Percentiles rank a stretch among this genome's conserved stretches.
Evolutionary conservation across 2,797 vertebrate species (phyloP).

Genomic region (Chromis chromis): DNA sequence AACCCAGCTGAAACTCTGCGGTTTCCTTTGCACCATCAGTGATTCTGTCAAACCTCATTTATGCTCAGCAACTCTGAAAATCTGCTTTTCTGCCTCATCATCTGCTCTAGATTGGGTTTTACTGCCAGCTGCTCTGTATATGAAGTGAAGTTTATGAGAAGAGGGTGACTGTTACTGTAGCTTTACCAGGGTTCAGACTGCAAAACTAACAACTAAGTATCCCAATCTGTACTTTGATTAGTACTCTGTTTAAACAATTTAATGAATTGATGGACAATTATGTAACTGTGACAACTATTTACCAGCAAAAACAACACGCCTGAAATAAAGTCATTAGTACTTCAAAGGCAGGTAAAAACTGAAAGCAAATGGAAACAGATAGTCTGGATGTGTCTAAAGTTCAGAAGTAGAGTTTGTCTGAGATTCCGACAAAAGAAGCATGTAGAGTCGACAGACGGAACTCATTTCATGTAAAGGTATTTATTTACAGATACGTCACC

Average conservation of each 20-base stretch:
- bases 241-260: too few species aligned
- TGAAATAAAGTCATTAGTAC: not conserved
- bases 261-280: too few species aligned
- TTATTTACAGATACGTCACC: not conserved
- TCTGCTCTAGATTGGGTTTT: not conserved
- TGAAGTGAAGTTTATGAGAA: not conserved
- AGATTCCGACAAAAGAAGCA: not conserved
- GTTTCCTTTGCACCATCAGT: constrained; percentile 28
- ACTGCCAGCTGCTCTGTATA: not conserved
- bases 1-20: constrained; percentile 11
- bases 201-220: not conserved
- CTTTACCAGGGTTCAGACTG: not conserved
- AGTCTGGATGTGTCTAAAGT: not conserved
- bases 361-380: too few species aligned
- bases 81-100: constrained; percentile 8
- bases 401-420: not conserved
- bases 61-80: constrained; percentile 9
- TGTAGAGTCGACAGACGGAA: not conserved
- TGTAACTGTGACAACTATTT: too few species aligned
- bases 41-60: constrained; percentile 17
- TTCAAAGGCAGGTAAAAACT: not conserved
- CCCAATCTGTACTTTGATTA: too few species aligned
- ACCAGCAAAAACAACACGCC: too few species aligned
- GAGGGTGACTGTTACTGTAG: not conserved
- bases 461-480: not conserved